Conservation (phyloP, 64 coral and sea anemone genomes). For the Stichodactyla mertensii region DNA sequence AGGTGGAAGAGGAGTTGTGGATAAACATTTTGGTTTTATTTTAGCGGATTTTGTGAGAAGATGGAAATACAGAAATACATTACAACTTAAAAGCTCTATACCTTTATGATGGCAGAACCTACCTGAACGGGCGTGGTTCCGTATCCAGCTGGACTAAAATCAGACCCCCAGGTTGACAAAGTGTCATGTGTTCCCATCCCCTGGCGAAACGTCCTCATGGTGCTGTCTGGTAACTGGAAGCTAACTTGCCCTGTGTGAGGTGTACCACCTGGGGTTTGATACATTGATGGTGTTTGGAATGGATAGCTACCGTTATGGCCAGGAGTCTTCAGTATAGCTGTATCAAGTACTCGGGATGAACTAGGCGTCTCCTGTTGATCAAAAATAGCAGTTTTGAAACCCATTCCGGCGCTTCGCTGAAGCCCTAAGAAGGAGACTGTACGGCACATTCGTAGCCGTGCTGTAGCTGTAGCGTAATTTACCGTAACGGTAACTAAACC, state of each 20-base stretch:
- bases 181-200: slow-evolving; percentile 56
- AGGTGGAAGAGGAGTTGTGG: no score
- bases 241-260: slow-evolving; percentile 25
- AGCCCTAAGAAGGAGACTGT: no score
- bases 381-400: neutral
- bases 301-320: slow-evolving; percentile 31
- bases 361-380: slow-evolving; percentile 49
- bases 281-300: slow-evolving; percentile 57
- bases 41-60: no score
- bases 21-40: no score
- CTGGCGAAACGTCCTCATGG: slow-evolving; percentile 52
- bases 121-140: slow-evolving; percentile 23
- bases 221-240: slow-evolving; percentile 53
- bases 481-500: no score
- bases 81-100: no score
- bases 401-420: no score
- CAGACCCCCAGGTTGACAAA: slow-evolving; percentile 93
- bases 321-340: slow-evolving; percentile 57
- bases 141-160: slow-evolving; percentile 61
- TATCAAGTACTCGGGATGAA: slow-evolving; percentile 48
- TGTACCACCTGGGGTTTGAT: slow-evolving; percentile 1
- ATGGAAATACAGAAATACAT: no score
- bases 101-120: no score
- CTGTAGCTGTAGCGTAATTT: no score
- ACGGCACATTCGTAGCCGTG: no score